Conservation (phyloP, 2,797 vertebrate genomes). For the Mallotus villosus region DNA sequence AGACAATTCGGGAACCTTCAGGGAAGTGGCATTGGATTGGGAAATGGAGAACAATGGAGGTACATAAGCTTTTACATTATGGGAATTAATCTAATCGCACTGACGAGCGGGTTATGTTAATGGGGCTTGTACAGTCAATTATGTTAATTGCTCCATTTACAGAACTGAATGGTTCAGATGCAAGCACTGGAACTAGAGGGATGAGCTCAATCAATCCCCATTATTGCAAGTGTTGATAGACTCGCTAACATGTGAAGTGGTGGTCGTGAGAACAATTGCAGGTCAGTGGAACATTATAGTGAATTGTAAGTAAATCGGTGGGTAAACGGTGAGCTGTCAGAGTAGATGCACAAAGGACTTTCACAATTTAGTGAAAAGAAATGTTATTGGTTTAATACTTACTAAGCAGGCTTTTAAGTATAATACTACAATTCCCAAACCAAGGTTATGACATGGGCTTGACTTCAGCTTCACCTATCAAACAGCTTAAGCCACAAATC, state of each 20-base stretch:
- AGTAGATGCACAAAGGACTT: not conserved
- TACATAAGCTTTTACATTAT: conserved; percentile 70
- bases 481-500: not conserved
- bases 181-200: conserved; percentile 61
- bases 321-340: not conserved
- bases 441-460: not conserved
- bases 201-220: conserved; percentile 70
- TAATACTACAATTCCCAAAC: not conserved
- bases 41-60: conserved; percentile 68
- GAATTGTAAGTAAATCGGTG: not conserved
- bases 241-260: conserved; percentile 61
- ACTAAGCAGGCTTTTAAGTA: not conserved
- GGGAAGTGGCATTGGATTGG: conserved; percentile 39
- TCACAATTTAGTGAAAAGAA: conserved; percentile 3
- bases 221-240: conserved; percentile 73
- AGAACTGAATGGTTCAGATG: conserved; percentile 67
- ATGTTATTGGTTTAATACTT: not conserved
- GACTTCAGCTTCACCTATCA: not conserved
- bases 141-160: conserved; percentile 79
- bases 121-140: conserved; percentile 76
- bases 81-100: conserved; percentile 73
- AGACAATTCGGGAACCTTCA: conserved; percentile 42
- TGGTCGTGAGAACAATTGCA: conserved; percentile 49
- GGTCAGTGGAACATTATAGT: conserved; percentile 27
- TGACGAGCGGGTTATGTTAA: conserved; percentile 71